These are phyloP conservation scores for Gambusia holbrooki DNA, from an alignment of 2,113 vertebrate species.

Conservation along the genomic window DNA sequence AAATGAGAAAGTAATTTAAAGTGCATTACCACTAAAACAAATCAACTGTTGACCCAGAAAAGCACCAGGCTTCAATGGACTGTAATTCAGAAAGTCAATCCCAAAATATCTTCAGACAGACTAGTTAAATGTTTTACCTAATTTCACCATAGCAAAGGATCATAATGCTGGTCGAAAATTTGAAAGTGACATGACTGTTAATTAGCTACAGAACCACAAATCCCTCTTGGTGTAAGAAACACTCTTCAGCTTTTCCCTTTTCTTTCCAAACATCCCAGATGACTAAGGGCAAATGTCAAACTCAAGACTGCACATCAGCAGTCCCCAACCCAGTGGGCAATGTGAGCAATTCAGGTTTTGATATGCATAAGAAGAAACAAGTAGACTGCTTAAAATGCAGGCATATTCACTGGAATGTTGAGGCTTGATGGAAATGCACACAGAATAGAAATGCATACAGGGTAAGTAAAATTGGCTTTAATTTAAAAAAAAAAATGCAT, in stretches of 20 bases:
- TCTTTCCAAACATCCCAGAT: not conserved
- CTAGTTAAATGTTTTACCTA: no score
- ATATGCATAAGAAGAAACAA: not conserved
- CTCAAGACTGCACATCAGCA: no score
- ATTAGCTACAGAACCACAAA: no score
- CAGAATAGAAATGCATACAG: not conserved
- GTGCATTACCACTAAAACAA: not conserved
- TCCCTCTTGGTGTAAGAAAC: no score
- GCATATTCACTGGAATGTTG: not conserved
- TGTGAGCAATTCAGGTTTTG: not conserved
- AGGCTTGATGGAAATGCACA: no score
- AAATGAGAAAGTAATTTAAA: not conserved
- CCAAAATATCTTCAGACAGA: no score
- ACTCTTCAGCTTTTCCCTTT: not conserved
- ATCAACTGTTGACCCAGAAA: not conserved
- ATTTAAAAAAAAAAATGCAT: not conserved
- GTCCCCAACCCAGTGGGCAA: not conserved
- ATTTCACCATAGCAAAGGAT: not conserved
- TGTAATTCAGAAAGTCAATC: not conserved
- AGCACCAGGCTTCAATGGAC: no score
- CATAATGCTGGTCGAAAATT: not conserved
- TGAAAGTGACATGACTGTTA: not conserved
- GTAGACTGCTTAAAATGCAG: no score
- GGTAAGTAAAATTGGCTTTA: not conserved
- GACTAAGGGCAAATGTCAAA: no score